A percentile compares a stretch with the other conserved stretches of the same genome.
Evolutionary conservation across 2,113 vertebrate genomes (phyloP).

Genomic region (Ceyx margarethae): DNA sequence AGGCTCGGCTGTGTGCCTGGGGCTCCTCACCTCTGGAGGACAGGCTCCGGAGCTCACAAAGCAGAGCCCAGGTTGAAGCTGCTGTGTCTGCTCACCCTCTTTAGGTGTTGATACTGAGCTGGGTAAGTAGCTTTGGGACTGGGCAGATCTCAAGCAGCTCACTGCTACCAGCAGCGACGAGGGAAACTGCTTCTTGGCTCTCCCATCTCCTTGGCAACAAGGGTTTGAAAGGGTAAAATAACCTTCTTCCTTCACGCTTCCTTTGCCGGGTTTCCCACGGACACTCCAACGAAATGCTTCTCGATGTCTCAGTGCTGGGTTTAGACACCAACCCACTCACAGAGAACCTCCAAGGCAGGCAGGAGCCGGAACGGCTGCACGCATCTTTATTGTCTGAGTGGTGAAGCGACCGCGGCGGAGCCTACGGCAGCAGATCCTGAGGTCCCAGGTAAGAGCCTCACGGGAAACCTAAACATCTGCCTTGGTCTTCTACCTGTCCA

Average conservation of each 20-base stretch:
- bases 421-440: background rate
- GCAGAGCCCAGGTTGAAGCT: background rate
- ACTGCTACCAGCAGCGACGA: accelerated
- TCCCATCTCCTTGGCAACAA: accelerated
- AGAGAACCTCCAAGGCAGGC: background rate
- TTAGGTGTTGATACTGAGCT: accelerated
- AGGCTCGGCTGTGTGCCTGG: background rate
- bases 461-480: background rate
- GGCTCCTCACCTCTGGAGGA: background rate
- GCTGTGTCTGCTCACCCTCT: accelerated
- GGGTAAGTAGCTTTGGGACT: background rate
- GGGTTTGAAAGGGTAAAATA: background rate
- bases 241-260: accelerated
- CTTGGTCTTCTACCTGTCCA: background rate
- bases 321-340: accelerated
- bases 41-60: background rate
- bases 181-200: background rate
- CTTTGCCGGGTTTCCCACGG: background rate
- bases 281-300: background rate
- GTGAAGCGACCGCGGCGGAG: background rate
- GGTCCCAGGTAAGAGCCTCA: background rate
- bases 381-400: accelerated
- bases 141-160: background rate
- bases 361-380: background rate
- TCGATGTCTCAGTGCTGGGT: background rate